Evolutionary conservation across 1,140 invertebrate species (phyloP).

Genomic region (Rhopalosiphum padi): DNA sequence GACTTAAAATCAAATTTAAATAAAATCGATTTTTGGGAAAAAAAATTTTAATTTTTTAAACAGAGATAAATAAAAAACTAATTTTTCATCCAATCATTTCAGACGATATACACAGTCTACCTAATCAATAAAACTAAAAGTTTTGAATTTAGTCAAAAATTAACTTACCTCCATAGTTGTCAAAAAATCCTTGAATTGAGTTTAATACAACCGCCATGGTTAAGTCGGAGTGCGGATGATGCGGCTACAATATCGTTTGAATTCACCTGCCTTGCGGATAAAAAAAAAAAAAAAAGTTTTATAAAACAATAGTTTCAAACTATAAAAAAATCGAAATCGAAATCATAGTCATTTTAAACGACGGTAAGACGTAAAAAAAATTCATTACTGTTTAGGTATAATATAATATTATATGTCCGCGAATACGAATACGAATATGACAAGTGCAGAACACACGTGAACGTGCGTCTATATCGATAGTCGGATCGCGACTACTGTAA

Average conservation of each 20-base stretch:
- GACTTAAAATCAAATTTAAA: neutral
- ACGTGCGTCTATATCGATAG: neutral
- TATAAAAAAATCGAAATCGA: neutral
- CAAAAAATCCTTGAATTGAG: conserved; percentile 44
- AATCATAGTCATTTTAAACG: neutral
- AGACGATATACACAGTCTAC: neutral
- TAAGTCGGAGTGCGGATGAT: no score
- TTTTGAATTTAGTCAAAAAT: neutral
- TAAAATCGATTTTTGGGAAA: neutral
- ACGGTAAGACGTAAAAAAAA: neutral
- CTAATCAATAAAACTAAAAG: neutral
- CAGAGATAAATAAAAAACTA: neutral
- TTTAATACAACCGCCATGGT: neutral
- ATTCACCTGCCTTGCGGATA: neutral
- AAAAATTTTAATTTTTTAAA: neutral
- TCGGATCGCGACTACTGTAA: conserved; percentile 35
- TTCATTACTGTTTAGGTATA: neutral
- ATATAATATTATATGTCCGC: neutral
- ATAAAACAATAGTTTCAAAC: neutral
- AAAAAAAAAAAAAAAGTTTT: neutral
- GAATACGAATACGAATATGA: neutral
- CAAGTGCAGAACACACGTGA: no score
- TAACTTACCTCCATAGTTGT: conserved; percentile 53
- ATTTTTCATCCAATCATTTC: neutral
- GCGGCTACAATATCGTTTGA: no score